Conservation (phyloP, 92 coral and sea anemone genomes). For the Phymanthus crucifer region DNA sequence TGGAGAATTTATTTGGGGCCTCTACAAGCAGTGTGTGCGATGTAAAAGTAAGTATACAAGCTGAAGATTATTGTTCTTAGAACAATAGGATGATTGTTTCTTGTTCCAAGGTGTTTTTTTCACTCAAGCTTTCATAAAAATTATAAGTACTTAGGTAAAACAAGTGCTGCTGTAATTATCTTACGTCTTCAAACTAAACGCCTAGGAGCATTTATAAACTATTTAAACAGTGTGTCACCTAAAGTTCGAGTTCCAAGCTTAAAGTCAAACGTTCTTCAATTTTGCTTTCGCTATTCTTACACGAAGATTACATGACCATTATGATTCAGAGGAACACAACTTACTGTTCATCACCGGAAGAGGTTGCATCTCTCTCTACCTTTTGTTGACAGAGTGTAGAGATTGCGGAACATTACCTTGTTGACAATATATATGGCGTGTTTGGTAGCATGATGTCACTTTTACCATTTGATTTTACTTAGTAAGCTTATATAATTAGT, state of each 20-base stretch:
- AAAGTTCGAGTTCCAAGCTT: neutral
- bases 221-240: neutral
- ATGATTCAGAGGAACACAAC: neutral
- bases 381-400: too few species aligned
- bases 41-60: slow-evolving; percentile 96
- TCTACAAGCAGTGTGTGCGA: slow-evolving; percentile 89
- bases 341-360: neutral
- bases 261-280: neutral
- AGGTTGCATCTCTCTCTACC: neutral
- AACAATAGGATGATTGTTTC: neutral
- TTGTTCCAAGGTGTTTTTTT: neutral
- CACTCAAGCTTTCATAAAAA: neutral
- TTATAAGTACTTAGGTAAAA: neutral
- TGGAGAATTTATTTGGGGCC: slow-evolving; percentile 98
- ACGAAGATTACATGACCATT: neutral
- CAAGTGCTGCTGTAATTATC: neutral
- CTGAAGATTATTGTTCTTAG: slow-evolving; percentile 9
- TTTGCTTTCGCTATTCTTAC: neutral
- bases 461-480: neutral
- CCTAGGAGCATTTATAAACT: neutral
- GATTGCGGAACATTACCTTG: neutral
- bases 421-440: neutral
- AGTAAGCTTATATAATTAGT: neutral
- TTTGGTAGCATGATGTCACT: neutral
- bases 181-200: neutral